phyloP scores from a whole-genome alignment of 2,888 invertebrate species.

The Oscheius onirici region DNA sequence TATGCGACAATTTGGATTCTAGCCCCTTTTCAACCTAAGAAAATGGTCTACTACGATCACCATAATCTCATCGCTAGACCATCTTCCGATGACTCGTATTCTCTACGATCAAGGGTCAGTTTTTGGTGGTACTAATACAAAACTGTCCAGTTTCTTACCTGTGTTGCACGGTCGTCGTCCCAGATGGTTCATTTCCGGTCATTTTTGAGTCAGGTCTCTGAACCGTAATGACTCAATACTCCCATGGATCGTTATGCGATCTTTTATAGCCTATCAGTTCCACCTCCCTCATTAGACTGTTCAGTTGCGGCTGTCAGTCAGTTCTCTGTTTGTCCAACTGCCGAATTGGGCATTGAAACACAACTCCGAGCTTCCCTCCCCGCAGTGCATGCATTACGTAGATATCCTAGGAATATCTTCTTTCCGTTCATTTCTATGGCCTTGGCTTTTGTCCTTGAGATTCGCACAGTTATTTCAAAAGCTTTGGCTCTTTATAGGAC shows the following conservation, averaged over 20 bases:
- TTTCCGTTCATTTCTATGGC: not conserved
- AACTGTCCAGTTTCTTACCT: too few species aligned
- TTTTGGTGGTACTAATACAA: not conserved
- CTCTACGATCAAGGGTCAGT: constrained; percentile 11
- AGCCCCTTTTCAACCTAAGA: not conserved
- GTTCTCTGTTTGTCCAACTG: constrained; percentile 28
- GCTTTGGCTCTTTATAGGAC: not conserved
- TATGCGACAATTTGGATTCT: too few species aligned
- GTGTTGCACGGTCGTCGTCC: not conserved
- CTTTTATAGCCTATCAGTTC: too few species aligned
- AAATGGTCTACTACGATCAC: constrained; percentile 8
- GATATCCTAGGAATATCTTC: not conserved
- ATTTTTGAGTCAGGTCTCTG: constrained; percentile 5
- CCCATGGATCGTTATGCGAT: too few species aligned
- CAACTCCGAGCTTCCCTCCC: constrained; percentile 4
- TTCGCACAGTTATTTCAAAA: not conserved
- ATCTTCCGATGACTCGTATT: not conserved
- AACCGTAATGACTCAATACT: too few species aligned
- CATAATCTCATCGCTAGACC: not conserved
- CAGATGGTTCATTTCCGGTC: not conserved
- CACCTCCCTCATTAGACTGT: too few species aligned
- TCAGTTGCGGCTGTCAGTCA: constrained; percentile 27
- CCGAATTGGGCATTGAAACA: constrained; percentile 30
- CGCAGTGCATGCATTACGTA: constrained; percentile 12
- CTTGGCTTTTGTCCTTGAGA: not conserved